Base-by-base conservation (phyloP, 2,797 vertebrate genomes). In the Diplodus puntazzo region DNA sequence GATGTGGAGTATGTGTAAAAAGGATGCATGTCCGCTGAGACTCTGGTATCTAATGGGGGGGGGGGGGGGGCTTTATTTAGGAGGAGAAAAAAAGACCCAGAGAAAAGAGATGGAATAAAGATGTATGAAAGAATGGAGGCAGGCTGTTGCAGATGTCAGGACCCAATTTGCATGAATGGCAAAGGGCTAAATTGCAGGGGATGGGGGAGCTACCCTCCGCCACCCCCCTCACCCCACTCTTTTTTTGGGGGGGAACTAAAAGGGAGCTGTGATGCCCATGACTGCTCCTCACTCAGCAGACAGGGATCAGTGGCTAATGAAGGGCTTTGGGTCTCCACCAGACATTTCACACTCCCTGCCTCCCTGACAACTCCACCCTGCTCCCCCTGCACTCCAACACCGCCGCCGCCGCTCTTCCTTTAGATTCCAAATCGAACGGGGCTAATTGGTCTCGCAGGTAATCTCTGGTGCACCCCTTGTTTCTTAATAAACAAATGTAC, bases 381-480 rank as follows among this genome's bases (percentile, higher is more conserved):
- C 89, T 94, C 74, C 59, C 75, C 68, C 87, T 92, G 90, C 91
- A 92, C 87, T 90, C 88, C 84, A 83, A 92, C 85, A 77, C 83
- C 53, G 69, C 76, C 12, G 91, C 88, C 43, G 91, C 88, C 43
- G 43, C 43, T 91, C 93, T 90, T 90, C 89, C 90, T 86, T 89
- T 84, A 85, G 87, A 86, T 88, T 91, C 81, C 81, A 92, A 91
- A 89, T 84, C 90, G 87, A 95, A 95, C 78, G 94, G 23, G 90
- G 91, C 89, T 95, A 96, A 97, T 95, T 96, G 94, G 95, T 95
- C 96, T 95, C 95, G 85, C 89, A 92, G 93, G 95, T 96, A 91
- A 94, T 88, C 90, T 90, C 89, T 90, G 30, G 93, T 95, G 92
- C 87, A 90, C 82, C 94, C 88, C 77, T 75, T 54, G 91, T 94